Conservation (phyloP, 2,113 vertebrate genomes). For the Nematolebias whitei region DNA sequence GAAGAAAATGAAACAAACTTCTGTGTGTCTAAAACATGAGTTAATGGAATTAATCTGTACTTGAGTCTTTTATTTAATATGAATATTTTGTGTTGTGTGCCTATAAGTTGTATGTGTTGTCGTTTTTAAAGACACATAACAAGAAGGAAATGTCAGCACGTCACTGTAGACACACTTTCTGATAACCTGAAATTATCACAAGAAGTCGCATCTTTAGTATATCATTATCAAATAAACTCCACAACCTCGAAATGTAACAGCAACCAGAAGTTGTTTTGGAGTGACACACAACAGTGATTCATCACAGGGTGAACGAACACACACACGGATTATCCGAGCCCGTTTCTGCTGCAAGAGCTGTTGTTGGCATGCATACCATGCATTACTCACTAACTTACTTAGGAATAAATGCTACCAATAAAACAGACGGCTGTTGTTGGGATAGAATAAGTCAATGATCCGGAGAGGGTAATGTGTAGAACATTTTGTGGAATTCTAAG, state of each 20-base stretch:
- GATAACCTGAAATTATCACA: neutral
- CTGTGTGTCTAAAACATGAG: neutral
- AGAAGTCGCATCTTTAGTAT: neutral
- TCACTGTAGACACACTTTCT: neutral
- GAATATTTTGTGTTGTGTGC: neutral
- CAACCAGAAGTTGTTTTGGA: conserved; percentile 10
- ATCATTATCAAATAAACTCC: neutral
- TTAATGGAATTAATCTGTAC: neutral
- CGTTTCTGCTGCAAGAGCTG: neutral
- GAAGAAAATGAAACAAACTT: too few relatives aligned
- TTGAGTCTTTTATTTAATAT: neutral
- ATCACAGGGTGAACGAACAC: neutral
- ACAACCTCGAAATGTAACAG: conserved; percentile 6
- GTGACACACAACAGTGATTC: conserved; percentile 13
- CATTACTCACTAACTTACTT: conserved; percentile 53
- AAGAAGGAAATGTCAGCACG: too few relatives aligned
- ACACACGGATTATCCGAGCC: neutral
- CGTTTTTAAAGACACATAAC: neutral
- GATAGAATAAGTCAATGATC: conserved; percentile 26
- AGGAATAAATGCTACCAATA: conserved; percentile 36
- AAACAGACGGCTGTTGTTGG: conserved; percentile 42
- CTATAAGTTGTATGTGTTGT: neutral
- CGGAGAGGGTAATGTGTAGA: neutral
- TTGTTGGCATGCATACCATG: conserved; percentile 42
- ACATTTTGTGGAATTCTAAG: conserved; percentile 10